Evolutionary conservation across 2,113 vertebrate genomes (phyloP), one percentile per base, ranked within the genome.

Genomic region (Mus spicilegus): DNA sequence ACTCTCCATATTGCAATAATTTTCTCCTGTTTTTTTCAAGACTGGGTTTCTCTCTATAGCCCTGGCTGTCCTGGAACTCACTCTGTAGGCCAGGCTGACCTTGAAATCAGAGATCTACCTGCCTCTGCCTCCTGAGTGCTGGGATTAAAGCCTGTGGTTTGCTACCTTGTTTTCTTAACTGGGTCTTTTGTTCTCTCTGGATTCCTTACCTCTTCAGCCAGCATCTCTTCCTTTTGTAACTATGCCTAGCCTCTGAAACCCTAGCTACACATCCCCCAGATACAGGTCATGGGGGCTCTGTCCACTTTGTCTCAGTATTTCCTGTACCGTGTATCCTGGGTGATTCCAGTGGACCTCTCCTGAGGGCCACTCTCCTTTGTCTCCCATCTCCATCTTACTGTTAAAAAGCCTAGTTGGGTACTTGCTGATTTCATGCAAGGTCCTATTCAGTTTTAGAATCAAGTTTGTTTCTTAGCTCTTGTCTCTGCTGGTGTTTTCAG

Each of bases 211-310:
- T 80, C 56, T 73, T 51, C 5, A 33, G 30, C 36, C 58, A 1
- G 16, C 17, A 7, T 58, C 36, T 70, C 54, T 30, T 9, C 30
- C 24, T 5, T 65, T 12, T 58, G 58, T 78, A 13, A 22, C 75
- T 16, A 4, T 46, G 8, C 26, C 19, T 63, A 54, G 73, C 63
- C 81, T 63, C 93, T 46, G 33, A 39, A 8, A 63, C 13, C 16
- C 36, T 1, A 5, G 4, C 63, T 7, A 33, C 10, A 4, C 7
- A 4, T 1, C 1, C 7, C 30, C 28, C 42, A 36, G 14, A 16
- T 7, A 56, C 77, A 39, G 51, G 58, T 28, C 16, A 6, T 86
- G 1, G 26, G 11, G 5, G 78, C 12, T 14, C 22, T 75, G 49
- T 63, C 67, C 61, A 3, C 67, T 72, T 72, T 42, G 58, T 46